Percentiles rank a stretch among this genome's conserved stretches.
Conservation (phyloP, 2,797 vertebrate genomes). For the Crenuchus spilurus region DNA sequence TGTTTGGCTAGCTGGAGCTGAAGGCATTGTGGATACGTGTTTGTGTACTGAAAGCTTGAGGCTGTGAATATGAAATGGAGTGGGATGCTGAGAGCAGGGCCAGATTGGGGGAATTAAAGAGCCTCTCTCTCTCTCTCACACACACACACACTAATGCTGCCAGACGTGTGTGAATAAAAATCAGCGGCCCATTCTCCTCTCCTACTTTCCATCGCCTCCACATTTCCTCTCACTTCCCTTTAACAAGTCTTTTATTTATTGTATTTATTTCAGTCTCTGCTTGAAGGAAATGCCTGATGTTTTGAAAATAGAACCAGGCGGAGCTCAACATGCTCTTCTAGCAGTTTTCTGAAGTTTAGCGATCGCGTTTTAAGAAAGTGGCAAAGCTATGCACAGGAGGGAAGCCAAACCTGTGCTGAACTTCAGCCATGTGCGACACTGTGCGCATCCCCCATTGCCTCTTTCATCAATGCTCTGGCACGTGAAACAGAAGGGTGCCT, state of each 20-base stretch:
- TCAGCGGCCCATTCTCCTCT: conserved; percentile 46
- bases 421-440: conserved; percentile 4
- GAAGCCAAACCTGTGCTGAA: conserved; percentile 21
- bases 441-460: conserved; percentile 1
- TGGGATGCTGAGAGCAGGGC: conserved; percentile 12
- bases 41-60: conserved; percentile 19
- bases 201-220: conserved; percentile 53
- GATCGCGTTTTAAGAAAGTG: conserved; percentile 44
- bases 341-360: conserved; percentile 61
- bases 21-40: conserved; percentile 7
- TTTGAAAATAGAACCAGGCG: conserved; percentile 66
- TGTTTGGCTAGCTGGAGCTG: conserved; percentile 8
- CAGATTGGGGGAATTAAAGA: conserved; percentile 21
- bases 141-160: conserved; percentile 7
- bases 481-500: conserved; percentile 40
- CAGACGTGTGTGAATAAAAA: conserved; percentile 32
- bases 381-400: neutral
- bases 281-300: conserved; percentile 60
- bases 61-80: conserved; percentile 32
- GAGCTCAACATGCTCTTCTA: conserved; percentile 54
- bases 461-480: conserved; percentile 16
- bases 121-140: neutral
- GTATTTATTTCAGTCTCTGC: conserved; percentile 69
- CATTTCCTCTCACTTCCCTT: conserved; percentile 48
- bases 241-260: conserved; percentile 63